A percentile compares a stretch with the other conserved stretches of the same genome.
These are phyloP conservation scores for Pedetes capensis DNA, from an alignment of 2,113 vertebrate genomes.

Conservation along the genomic window DNA sequence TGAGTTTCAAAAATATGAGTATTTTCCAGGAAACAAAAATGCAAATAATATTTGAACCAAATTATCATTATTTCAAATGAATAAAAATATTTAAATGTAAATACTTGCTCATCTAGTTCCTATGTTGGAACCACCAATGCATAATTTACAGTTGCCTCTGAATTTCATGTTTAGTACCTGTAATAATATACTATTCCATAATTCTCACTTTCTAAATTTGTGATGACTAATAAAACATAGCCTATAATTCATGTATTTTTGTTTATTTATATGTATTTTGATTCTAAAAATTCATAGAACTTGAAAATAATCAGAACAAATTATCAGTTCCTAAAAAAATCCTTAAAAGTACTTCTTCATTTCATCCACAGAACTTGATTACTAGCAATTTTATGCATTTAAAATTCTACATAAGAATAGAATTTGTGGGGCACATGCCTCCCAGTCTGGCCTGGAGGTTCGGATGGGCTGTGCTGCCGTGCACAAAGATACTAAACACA, in stretches of 20 bases:
- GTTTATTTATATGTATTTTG: not conserved
- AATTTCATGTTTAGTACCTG: slow-evolving; percentile 67
- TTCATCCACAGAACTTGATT: not conserved
- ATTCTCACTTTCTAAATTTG: slow-evolving; percentile 27
- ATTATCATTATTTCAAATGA: slow-evolving; percentile 65
- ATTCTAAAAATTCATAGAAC: not conserved
- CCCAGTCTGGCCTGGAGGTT: too few species aligned
- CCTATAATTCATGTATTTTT: not conserved
- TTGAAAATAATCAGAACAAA: not conserved
- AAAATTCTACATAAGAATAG: not conserved
- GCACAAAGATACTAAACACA: too few species aligned
- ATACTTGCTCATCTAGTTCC: slow-evolving; percentile 66
- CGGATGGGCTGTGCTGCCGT: too few species aligned
- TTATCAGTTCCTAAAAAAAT: not conserved
- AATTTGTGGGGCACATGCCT: too few species aligned
- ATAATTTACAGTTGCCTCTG: slow-evolving; percentile 69
- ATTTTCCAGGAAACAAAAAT: slow-evolving; percentile 67
- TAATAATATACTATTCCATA: slow-evolving; percentile 32
- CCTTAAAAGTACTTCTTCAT: not conserved
- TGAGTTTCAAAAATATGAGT: slow-evolving; percentile 58
- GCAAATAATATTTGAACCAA: slow-evolving; percentile 75
- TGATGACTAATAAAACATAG: not conserved
- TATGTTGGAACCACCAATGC: slow-evolving; percentile 64
- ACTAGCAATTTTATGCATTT: not conserved
- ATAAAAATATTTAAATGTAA: slow-evolving; percentile 59